Evolutionary conservation across 1,140 invertebrate genomes (phyloP).

Genomic region (Eupeodes corollae): DNA sequence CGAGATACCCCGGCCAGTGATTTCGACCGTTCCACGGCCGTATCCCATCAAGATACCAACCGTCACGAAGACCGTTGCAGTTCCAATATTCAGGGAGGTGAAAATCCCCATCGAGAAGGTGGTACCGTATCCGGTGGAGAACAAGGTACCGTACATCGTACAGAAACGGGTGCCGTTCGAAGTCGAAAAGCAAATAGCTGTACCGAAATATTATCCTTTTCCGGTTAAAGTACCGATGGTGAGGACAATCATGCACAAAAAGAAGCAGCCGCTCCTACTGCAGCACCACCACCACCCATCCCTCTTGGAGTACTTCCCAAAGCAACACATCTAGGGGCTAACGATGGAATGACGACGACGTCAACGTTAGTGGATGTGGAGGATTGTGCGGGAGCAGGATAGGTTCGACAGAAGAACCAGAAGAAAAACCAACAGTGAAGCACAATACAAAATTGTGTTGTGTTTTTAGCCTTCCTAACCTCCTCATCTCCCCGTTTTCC

Average conservation of each 20-base stretch:
- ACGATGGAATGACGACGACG: no score
- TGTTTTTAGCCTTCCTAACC: no score
- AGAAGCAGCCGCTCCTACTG: no score
- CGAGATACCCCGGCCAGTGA: conserved; percentile 55
- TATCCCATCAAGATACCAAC: conserved; percentile 56
- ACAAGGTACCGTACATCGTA: conserved; percentile 57
- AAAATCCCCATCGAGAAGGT: conserved; percentile 59
- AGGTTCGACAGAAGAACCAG: no score
- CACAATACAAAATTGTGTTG: no score
- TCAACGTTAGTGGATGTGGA: no score
- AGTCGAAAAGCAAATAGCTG: conserved; percentile 57
- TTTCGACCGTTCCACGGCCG: conserved; percentile 54
- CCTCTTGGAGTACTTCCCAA: no score
- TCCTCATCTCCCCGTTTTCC: no score
- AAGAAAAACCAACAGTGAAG: no score
- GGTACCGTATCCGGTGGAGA: conserved; percentile 58
- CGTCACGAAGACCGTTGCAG: conserved; percentile 53
- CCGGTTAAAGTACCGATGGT: conserved; percentile 61
- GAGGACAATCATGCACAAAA: conserved; percentile 52
- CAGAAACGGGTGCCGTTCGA: conserved; percentile 60
- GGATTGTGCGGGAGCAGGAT: no score
- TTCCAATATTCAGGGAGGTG: conserved; percentile 58
- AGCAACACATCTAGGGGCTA: no score
- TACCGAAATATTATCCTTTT: conserved; percentile 58
- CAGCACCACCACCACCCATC: no score